These are phyloP conservation scores for Brenthis daphne DNA, from an alignment of 2,888 invertebrate genomes.

Conservation along the genomic window DNA sequence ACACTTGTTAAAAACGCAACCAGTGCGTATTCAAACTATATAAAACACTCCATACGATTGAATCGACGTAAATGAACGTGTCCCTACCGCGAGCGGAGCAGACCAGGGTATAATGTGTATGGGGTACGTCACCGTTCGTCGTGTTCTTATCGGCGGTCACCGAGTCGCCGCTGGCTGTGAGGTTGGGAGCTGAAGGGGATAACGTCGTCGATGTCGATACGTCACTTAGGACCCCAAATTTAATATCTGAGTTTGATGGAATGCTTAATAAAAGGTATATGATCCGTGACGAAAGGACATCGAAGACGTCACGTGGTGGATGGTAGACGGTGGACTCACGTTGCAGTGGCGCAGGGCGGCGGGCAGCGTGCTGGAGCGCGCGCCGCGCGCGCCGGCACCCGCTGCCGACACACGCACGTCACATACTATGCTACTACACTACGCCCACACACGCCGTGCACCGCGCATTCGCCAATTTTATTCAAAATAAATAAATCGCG, in stretches of 20 bases:
- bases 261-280: too few relatives aligned
- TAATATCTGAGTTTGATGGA: too few relatives aligned
- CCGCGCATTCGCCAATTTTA: constrained; percentile 34
- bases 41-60: too few relatives aligned
- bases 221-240: too few relatives aligned
- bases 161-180: neutral
- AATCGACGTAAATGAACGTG: too few relatives aligned
- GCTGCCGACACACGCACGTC: constrained; percentile 61
- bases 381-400: constrained; percentile 88
- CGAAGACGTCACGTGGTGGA: neutral
- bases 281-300: neutral
- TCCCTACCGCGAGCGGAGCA: constrained; percentile 10
- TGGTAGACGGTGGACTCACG: constrained; percentile 52
- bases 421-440: constrained; percentile 63
- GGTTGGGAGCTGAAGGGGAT: neutral
- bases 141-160: neutral
- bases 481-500: neutral
- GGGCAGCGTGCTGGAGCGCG: constrained; percentile 89
- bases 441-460: constrained; percentile 46
- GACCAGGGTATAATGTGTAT: neutral
- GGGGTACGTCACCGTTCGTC: neutral
- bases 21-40: too few relatives aligned
- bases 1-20: too few relatives aligned
- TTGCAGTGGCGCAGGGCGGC: constrained; percentile 76
- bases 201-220: too few relatives aligned